Conservation (phyloP, 2,888 invertebrate species). For the Carcina quercana region DNA sequence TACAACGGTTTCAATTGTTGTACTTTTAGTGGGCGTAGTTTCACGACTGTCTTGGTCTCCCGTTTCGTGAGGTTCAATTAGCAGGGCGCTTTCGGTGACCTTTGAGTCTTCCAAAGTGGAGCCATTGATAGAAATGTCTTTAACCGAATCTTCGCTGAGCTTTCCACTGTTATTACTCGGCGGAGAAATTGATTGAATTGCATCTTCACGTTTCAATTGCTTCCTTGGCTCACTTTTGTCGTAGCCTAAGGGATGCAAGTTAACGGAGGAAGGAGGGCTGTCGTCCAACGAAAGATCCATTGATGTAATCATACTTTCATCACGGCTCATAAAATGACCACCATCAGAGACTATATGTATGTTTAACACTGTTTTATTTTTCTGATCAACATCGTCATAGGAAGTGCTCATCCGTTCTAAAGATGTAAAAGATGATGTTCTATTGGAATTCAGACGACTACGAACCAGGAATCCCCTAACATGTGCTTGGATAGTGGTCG, state of each 20-base stretch:
- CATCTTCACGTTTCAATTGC: constrained; percentile 65
- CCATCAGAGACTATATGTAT: constrained; percentile 64
- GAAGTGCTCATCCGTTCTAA: constrained; percentile 43
- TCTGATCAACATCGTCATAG: too few relatives aligned
- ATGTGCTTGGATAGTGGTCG: constrained; percentile 79
- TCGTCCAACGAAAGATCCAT: constrained; percentile 58
- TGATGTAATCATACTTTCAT: constrained; percentile 58
- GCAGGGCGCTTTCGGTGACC: constrained; percentile 9
- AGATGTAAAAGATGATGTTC: constrained; percentile 46
- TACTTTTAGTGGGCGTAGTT: constrained; percentile 26
- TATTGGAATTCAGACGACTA: constrained; percentile 59
- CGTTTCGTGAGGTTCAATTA: constrained; percentile 15
- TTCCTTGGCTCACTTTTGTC: constrained; percentile 60
- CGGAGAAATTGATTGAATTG: constrained; percentile 65
- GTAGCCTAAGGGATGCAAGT: constrained; percentile 56
- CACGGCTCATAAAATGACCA: constrained; percentile 50
- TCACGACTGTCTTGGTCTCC: constrained; percentile 21
- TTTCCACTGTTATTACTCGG: constrained; percentile 63
- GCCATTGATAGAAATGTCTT: constrained; percentile 34
- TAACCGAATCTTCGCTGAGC: constrained; percentile 59
- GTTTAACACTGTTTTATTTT: constrained; percentile 56
- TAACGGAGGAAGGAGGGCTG: constrained; percentile 55
- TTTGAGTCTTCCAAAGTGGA: constrained; percentile 13
- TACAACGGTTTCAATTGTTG: constrained; percentile 26
- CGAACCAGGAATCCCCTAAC: constrained; percentile 80